A percentile compares a stretch with the other conserved stretches of the same genome.
Conservation (phyloP, 2,888 invertebrate genomes). For the Nebria brevicollis region DNA sequence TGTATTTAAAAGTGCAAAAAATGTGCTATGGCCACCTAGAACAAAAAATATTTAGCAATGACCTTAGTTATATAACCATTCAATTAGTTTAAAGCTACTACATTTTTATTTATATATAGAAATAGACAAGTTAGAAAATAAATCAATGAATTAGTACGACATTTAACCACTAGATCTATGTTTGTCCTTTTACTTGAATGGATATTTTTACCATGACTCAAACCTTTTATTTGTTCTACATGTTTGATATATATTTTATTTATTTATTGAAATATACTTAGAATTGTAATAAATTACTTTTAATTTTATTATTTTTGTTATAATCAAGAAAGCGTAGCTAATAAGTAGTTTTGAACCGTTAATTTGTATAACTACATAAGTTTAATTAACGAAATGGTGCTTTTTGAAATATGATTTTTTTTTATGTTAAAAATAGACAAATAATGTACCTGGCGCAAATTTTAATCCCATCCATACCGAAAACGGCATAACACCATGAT, state of each 20-base stretch:
- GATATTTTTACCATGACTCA: no score
- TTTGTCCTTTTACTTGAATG: no score
- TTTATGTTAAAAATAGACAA: not conserved
- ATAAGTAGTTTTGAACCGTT: not conserved
- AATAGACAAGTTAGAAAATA: no score
- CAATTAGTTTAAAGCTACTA: no score
- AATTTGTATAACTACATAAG: not conserved
- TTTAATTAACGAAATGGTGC: not conserved
- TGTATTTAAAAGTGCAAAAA: constrained; percentile 92
- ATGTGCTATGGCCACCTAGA: constrained; percentile 94
- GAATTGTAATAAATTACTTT: not conserved
- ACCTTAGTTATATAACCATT: no score
- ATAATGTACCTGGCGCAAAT: constrained; percentile 84
- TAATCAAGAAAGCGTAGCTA: not conserved
- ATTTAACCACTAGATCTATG: no score
- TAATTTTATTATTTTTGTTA: not conserved
- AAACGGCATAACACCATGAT: constrained; percentile 95
- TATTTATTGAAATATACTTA: not conserved
- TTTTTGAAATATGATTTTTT: not conserved
- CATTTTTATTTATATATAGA: no score
- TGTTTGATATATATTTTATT: no score
- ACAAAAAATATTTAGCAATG: constrained; percentile 49
- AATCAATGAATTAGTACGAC: no score
- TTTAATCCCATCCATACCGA: constrained; percentile 95
- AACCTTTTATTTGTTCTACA: no score